Evolutionary conservation across 1,140 invertebrate species (phyloP), one percentile per base, ranked within the genome.

Genomic region (Leucophenga varia): DNA sequence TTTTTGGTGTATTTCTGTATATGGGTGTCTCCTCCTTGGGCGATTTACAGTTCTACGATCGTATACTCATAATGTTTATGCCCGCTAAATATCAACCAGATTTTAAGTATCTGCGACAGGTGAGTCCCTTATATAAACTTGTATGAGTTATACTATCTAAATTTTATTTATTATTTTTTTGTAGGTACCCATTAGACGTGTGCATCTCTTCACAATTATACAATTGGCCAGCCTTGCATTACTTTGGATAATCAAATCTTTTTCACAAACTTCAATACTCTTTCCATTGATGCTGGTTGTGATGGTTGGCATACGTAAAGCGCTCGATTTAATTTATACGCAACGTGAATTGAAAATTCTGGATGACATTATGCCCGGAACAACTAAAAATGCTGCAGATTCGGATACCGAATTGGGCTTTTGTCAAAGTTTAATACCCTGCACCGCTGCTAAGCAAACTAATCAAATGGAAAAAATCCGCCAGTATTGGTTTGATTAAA

Each of bases 251-350:
- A 93, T 99, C 58, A 99, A 99, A 77, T 96, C 93, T 1, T 95
- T 97, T 79, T 91, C 89, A 42, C 75, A 78, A 22, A 98, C 95
- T 8, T 97, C 95, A 2, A 98, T 99, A 54, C 78, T 94, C 7
- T 99, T 99, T 78, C 96, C 97, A n/a, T 78, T 98, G 43, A 98
- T 99, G 97, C 81, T 99, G 57, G 90, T 98, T 12, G 94, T 97
- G 6, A 98, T 98, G 88, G 96, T 98, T 68, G 93, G 91, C 2
- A 91, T 98, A 44, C 82, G 97, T 21, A 98, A 98, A 79, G 81
- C 85, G 1, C 76, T 99, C 65, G 96, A 99, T 71, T 84, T 91
- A 39, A 72, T 97, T 8, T 99, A 98, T 69, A 91, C 92, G 0
- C 86, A 92, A 58, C 80, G 91, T 30, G 97, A 99, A 75, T 75